Evolutionary conservation across 2,888 invertebrate species (phyloP).

Genomic region (Cataglyphis cursor): DNA sequence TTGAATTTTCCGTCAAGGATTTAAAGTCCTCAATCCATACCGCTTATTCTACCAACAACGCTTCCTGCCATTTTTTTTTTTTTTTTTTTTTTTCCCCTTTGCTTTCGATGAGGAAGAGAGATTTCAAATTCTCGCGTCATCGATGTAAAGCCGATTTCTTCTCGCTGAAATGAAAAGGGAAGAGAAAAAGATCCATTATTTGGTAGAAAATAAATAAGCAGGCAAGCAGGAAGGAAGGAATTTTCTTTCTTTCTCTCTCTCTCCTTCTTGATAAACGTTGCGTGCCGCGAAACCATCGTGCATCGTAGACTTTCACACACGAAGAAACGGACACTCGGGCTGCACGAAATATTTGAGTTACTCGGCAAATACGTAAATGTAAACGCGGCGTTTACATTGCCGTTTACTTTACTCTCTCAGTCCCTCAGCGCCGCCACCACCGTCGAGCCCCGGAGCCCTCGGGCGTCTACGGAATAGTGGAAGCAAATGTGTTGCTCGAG

Average conservation of each 20-base stretch:
- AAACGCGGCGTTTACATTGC: constrained; percentile 85
- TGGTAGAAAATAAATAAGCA: constrained; percentile 57
- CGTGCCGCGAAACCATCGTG: constrained; percentile 76
- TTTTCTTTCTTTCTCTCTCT: neutral
- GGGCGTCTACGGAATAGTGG: constrained; percentile 34
- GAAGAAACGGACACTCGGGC: constrained; percentile 76
- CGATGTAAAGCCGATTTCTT: constrained; percentile 25
- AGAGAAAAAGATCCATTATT: constrained; percentile 25
- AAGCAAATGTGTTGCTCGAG: constrained; percentile 36
- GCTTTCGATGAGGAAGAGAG: constrained; percentile 11
- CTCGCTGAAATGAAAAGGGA: neutral
- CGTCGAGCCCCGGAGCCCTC: constrained; percentile 53
- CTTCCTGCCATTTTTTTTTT: neutral
- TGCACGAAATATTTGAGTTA: constrained; percentile 86
- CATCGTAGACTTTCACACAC: constrained; percentile 65
- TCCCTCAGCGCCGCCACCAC: constrained; percentile 71
- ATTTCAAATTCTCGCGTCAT: constrained; percentile 16
- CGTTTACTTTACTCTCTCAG: constrained; percentile 85
- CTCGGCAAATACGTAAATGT: constrained; percentile 86
- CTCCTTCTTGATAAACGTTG: constrained; percentile 79
- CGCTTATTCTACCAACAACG: constrained; percentile 14
- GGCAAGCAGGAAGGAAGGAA: constrained; percentile 53
- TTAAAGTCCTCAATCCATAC: constrained; percentile 65
- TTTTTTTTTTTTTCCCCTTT: neutral
- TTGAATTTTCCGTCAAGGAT: constrained; percentile 86